Evolutionary conservation across 2,888 invertebrate species (phyloP), one percentile per base, ranked within the genome.

Genomic region (Cetonia aurata): DNA sequence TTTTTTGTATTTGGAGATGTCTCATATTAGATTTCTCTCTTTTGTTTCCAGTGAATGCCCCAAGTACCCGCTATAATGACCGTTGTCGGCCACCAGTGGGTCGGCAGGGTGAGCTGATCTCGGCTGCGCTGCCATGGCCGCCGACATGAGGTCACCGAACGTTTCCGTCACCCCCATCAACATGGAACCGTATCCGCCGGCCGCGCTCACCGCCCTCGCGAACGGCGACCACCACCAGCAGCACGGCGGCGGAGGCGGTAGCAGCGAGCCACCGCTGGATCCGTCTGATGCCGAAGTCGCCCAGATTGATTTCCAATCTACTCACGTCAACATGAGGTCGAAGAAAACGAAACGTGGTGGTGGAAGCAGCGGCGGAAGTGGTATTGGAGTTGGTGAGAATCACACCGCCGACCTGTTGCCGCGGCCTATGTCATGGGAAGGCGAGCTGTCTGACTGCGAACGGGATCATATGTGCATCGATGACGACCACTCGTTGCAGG

Each of bases 381-480:
- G 13, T 1, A 15, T 25, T 9, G 44, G 76, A 70, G 46, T 71
- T 67, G 70, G 59, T 74, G 48, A 76, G 75, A 44, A 75, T 74
- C 44, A 60, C 33, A 60, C 60, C n/a, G 42, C 76, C 68, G 73
- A 81, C 62, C 68, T 88, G 55, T 80, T 84, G 42, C 88, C 89
- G 8, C 86, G 96, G 65, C 96, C 96, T 57, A 96, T 96, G 96
- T 96, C 95, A 6, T 96, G 96, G 96, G 96, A 96, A 83, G 96
- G 96, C 8, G 96, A 95, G 83, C 88, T 96, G 10, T 96, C 95
- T 1, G 96, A 96, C 81, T 90, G 92, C n/a, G 95, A 95, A 81
- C 85, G 81, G 74, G 83, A 84, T 72, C 68, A 75, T 52, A 80
- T 83, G 83, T 82, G 81, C 72, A 77, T 82, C 33, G 82, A 83